Conservation (phyloP, 2,797 vertebrate species). For the Crypturellus tataupa region DNA sequence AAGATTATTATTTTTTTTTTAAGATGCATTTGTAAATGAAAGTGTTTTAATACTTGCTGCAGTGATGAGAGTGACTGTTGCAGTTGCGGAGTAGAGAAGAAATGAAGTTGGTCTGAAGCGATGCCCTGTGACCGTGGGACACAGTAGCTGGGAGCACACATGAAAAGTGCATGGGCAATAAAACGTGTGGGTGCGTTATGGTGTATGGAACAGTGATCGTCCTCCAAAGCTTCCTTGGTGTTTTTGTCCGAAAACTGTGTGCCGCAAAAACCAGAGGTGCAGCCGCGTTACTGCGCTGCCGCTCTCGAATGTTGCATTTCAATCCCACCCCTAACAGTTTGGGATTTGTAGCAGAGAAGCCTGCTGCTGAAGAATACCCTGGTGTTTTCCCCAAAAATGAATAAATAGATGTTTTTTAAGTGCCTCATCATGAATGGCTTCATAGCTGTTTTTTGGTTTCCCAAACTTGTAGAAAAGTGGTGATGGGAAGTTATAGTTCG, state of each 20-base stretch:
- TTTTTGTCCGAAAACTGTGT: neutral
- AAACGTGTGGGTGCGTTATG: rapidly evolving
- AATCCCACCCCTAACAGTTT: rapidly evolving
- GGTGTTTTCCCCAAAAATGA: neutral
- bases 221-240: neutral
- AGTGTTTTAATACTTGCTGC: neutral
- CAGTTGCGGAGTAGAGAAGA: neutral
- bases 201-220: neutral
- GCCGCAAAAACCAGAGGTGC: neutral
- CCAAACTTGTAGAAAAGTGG: constrained; percentile 60
- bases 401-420: neutral
- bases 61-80: rapidly evolving
- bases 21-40: rapidly evolving
- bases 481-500: constrained; percentile 72
- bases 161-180: rapidly evolving
- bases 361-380: neutral
- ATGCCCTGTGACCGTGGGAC: neutral
- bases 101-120: neutral
- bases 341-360: neutral
- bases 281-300: rapidly evolving
- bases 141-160: neutral
- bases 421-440: neutral
- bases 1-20: neutral
- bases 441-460: constrained; percentile 20
- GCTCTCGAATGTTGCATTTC: rapidly evolving